Base-by-base conservation (phyloP, 1,140 invertebrate genomes). In the Aphelenchoides avenae region DNA sequence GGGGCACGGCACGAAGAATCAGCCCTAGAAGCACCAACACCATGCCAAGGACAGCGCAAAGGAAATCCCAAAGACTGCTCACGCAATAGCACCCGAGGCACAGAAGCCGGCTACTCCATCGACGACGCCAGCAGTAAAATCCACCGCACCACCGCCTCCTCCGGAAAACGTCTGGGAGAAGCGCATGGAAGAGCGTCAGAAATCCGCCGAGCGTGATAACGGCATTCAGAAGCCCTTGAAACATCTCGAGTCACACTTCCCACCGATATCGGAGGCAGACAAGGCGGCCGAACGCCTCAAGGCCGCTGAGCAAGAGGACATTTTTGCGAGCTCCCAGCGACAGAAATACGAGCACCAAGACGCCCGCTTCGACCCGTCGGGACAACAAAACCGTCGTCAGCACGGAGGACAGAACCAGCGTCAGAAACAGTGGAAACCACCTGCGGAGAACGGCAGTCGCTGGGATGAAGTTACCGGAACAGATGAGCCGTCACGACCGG, bases 91-190 rank as follows among this genome's bases (percentile, higher is more conserved):
- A n/a, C n/a, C n/a, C n/a, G n/a, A n/a, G n/a, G n/a, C n/a, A n/a
- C n/a, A n/a, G n/a, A n/a, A n/a, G n/a, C n/a, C n/a, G n/a, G n/a
- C n/a, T n/a, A n/a, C n/a, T n/a, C n/a, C n/a, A n/a, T n/a, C n/a
- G n/a, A n/a, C n/a, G n/a, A n/a, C n/a, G n/a, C n/a, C n/a, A n/a
- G n/a, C n/a, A n/a, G n/a, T n/a, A n/a, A n/a, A n/a, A n/a, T n/a
- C n/a, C n/a, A n/a, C 36, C 7, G 26, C 48, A 22, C 50, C 56
- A 5, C 51, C 57, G 5, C 55, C 66, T 4, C 61, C 70, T 29
- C 34, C 58, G 1, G 68, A 66, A 34, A 73, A 73, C 55, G 51
- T 73, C 9, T 73, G 71, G 71, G 69, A 66, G n/a, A 75, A 75
- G 42, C 40, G 71, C 11, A 64, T 54, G 42, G 71, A 73, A 37